Evolutionary conservation across 1,140 invertebrate species (phyloP), one percentile per base, ranked within the genome.

Genomic region (Formica exsecta): DNA sequence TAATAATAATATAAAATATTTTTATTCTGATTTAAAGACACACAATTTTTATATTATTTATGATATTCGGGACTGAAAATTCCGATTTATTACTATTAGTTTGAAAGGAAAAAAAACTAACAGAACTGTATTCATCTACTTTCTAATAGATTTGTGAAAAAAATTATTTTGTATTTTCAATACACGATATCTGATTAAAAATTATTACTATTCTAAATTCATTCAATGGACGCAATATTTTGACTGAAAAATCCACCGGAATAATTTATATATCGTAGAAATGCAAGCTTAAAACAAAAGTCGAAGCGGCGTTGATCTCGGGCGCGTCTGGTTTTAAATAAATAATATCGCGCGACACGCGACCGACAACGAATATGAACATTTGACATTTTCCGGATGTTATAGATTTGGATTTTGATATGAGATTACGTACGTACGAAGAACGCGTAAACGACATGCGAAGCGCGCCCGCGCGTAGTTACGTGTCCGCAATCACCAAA

Each of bases 401-500:
- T 25, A 29, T 41, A 44, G 65, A 16, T 44, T 19, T n/a, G 8
- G 51, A 6, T 29, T 80, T 32, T 73, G 66, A 44, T 81, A 73
- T 66, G 75, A 9, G 44, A 66, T 62, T 32, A 32, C 6, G 0
- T n/a, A 36, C 16, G 29, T n/a, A 19, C 32, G 29, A 19, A 7
- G 16, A 38, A 9, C 44, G 51, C 68, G 68, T 70, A 70, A 13
- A 70, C 44, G 32, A 44, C 62, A 29, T 36, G 38, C 36, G 22
- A 57, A 32, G 51, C 22, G 48, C 22, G 22, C 11, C 0, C 36
- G 41, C 13, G 62, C 25, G 38, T 51, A 9, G 11, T 22, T 75
- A 51, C 51, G 76, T 65, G 73, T 41, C 36, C 64, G 51, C 61
- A 87, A 68, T 85, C 81, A 32, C 32, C n/a, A 75, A 80, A 68